Evolutionary conservation across 1,140 invertebrate species (phyloP).

Genomic region (Archivesica marissinica): DNA sequence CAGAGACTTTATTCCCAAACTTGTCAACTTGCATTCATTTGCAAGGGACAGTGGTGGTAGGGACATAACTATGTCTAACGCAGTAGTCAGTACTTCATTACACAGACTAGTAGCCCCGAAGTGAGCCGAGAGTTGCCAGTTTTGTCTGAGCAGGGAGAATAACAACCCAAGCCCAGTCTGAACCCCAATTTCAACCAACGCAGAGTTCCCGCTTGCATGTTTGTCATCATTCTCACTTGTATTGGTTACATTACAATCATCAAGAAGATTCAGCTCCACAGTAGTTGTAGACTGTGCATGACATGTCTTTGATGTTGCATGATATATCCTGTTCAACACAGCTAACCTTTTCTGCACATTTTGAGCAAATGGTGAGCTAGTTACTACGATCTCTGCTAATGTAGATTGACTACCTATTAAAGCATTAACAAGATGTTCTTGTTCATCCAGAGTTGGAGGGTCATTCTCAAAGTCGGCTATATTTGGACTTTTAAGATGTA

Average conservation of each 20-base stretch:
- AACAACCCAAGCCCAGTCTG: conserved; percentile 87
- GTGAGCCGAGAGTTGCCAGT: conserved; percentile 84
- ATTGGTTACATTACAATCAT: neutral
- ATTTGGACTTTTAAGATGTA: conserved; percentile 83
- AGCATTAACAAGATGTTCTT: conserved; percentile 85
- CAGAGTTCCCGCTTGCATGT: conserved; percentile 84
- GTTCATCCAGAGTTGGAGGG: conserved; percentile 82
- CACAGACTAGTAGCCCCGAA: conserved; percentile 84
- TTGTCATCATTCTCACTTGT: conserved; percentile 40
- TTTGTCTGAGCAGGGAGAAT: conserved; percentile 87
- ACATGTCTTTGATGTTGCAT: conserved; percentile 86
- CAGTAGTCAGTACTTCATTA: conserved; percentile 87
- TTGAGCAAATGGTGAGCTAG: conserved; percentile 86
- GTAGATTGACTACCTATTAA: conserved; percentile 86
- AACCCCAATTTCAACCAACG: conserved; percentile 88
- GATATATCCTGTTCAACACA: conserved; percentile 87
- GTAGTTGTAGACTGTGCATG: conserved; percentile 79
- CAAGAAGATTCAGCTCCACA: conserved; percentile 18
- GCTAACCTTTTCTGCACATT: conserved; percentile 86
- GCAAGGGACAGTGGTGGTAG: conserved; percentile 87
- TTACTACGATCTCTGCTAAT: conserved; percentile 85
- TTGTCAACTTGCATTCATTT: conserved; percentile 87
- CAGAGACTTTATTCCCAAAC: conserved; percentile 86
- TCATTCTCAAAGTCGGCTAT: conserved; percentile 85
- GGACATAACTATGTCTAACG: conserved; percentile 86